These are phyloP conservation scores for Cinara cedri DNA, from an alignment of 2,888 invertebrate genomes.

Conservation along the genomic window DNA sequence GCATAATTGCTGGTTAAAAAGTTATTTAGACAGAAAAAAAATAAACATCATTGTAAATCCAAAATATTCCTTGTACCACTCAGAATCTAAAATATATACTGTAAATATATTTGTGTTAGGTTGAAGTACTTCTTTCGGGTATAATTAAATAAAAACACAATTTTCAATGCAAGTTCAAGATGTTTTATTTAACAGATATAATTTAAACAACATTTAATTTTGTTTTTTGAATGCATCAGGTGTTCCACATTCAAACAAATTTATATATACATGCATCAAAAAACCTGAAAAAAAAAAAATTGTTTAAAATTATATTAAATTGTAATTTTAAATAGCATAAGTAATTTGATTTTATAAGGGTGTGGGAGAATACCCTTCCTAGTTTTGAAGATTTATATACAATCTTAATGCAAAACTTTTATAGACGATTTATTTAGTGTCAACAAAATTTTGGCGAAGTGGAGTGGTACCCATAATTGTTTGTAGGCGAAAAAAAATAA, in stretches of 20 bases:
- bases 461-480: too few relatives aligned
- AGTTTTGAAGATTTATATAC: too few relatives aligned
- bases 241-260: not conserved
- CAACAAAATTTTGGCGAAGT: too few relatives aligned
- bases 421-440: too few relatives aligned
- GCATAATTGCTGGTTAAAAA: not conserved
- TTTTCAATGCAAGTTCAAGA: not conserved
- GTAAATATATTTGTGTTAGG: not conserved
- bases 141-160: not conserved
- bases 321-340: too few relatives aligned
- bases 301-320: too few relatives aligned
- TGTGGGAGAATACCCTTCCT: too few relatives aligned
- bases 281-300: conserved; percentile 18
- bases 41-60: too few relatives aligned
- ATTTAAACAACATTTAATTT: not conserved
- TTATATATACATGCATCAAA: not conserved
- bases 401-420: too few relatives aligned
- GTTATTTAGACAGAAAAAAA: not conserved
- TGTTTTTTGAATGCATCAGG: not conserved
- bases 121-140: not conserved
- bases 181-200: conserved; percentile 1
- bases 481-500: too few relatives aligned
- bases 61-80: not conserved
- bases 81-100: not conserved
- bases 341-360: too few relatives aligned